Evolutionary conservation across 2,888 invertebrate species (phyloP), one percentile per base, ranked within the genome.

Genomic region (Zygaena filipendulae): DNA sequence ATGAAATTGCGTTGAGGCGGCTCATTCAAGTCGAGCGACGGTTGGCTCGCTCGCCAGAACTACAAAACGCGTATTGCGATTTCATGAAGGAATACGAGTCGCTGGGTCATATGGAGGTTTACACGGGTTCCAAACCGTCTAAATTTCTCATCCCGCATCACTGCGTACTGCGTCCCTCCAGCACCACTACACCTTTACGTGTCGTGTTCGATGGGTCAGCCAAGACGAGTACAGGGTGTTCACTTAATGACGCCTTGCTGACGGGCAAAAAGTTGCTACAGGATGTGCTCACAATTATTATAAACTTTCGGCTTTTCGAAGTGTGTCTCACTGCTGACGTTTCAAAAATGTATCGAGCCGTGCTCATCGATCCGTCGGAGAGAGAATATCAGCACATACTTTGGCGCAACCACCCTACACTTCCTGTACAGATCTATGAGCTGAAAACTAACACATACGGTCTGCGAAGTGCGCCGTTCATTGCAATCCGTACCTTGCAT

Each of bases 381-480:
- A 20, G 31, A 11, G 8, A 9, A 2, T 31, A 31, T 23, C 31
- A 31, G 21, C 27, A 31, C 18, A 27, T 31, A 13, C 19, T 31
- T 7, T 31, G 21, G 7, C 20, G 22, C 7, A 3, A 29, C 3
- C 7, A 20, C 10, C 24, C 30, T 11, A 5, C 13, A 2, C 18
- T 34, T 11, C 28, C 29, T 1, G 7, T 39, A 6, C 3, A 11
- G 3, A 8, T 14, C 11, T 36, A 27, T 11, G 26, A 29, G n/a
- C 16, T 39, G 8, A 32, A 30, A 3, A 36, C 36, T 3, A 25
- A 25, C 6, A 39, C 36, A 2, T 39, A 39, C 13, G 39, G 39
- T 11, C 21, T 39, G 10, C 13, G 24, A 7, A 16, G 27, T 9
- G 22, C 25, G 6, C 33, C 33, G 2, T 36, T 23, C 14, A 9